Evolutionary conservation across 2,888 invertebrate genomes (phyloP).

Genomic region (Linnaemya tessellans): DNA sequence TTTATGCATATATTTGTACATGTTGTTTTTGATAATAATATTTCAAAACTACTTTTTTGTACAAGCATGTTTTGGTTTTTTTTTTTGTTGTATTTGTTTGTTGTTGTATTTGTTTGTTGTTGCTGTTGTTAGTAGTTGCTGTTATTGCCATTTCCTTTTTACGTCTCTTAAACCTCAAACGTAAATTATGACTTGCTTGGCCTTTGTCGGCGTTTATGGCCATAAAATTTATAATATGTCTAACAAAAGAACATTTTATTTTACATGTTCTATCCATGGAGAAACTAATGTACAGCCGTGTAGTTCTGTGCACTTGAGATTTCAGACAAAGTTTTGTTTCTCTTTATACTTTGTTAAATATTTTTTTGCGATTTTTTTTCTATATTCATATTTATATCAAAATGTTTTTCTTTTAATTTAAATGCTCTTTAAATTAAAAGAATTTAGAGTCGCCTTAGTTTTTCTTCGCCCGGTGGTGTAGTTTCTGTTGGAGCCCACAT

Average conservation of each 20-base stretch:
- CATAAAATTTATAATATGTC: constrained; percentile 41
- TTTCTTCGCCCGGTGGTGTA: constrained; percentile 13
- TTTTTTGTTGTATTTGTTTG: constrained; percentile 2
- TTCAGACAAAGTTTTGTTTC: not conserved
- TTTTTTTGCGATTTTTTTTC: constrained; percentile 6
- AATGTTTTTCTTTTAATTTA: not conserved
- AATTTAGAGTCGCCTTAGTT: not conserved
- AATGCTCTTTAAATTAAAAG: no score
- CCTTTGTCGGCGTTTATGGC: constrained; percentile 66
- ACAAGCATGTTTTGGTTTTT: constrained; percentile 26
- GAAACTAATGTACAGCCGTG: not conserved
- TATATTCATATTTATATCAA: not conserved
- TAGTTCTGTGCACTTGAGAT: constrained; percentile 44
- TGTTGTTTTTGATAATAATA: no score
- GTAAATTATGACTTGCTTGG: constrained; percentile 62
- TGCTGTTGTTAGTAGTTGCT: constrained; percentile 8
- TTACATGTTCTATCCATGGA: constrained; percentile 5
- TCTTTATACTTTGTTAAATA: constrained; percentile 11
- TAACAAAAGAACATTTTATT: constrained; percentile 42
- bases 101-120: not conserved
- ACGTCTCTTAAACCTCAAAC: constrained; percentile 46
- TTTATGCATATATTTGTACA: not conserved
- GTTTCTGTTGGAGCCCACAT: constrained; percentile 40
- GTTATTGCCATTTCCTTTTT: constrained; percentile 36
- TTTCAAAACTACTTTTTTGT: constrained; percentile 17